Evolutionary conservation across 2,888 invertebrate species (phyloP), one percentile per base, ranked within the genome.

Genomic region (Aproaerema taeniolella): DNA sequence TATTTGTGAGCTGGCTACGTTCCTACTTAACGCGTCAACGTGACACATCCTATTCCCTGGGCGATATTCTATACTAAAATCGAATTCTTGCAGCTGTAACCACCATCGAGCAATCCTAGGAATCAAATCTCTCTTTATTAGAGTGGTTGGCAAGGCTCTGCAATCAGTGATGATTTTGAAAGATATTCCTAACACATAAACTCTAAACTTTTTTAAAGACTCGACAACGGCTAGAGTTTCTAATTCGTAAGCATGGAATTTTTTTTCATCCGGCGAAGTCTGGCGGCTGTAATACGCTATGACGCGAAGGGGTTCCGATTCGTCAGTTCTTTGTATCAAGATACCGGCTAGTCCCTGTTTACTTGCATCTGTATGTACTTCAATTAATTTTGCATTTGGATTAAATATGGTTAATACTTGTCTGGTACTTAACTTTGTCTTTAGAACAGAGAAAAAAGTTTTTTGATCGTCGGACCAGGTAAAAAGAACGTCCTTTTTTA

Each of bases 91-190:
- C 30, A 37, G 25, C n/a, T 13, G 29, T 9, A n/a, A 10, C 37
- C 30, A 37, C 37, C 37, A 37, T 9, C 37, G 1, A 0, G 37
- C 37, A 11, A 37, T 25, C 2, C 37, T 9, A 7, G 37, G 37
- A 1, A 37, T 2, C 30, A 37, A 25, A 20, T 37, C 37, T 20
- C 24, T 11, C 11, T 37, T 37, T 4, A n/a, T 10, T 9, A 37
- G 20, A 10, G 37, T 37, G 1, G 20, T 25, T 8, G 30, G 37
- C 3, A 37, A 29, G 2, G 37, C 25, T 8, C 11, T 17, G 14
- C 37, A 37, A 9, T 33, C 33, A 12, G 31, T 31, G 1, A 16
- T 2, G 2, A 33, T 24, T 9, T 31, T 31, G 9, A 31, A 31
- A 1, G 8, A 6, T 9, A 31, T 10, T 6, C 31, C 31, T 1